phyloP scores from a whole-genome alignment of 2,113 vertebrate species.

The Cathartes aura region DNA sequence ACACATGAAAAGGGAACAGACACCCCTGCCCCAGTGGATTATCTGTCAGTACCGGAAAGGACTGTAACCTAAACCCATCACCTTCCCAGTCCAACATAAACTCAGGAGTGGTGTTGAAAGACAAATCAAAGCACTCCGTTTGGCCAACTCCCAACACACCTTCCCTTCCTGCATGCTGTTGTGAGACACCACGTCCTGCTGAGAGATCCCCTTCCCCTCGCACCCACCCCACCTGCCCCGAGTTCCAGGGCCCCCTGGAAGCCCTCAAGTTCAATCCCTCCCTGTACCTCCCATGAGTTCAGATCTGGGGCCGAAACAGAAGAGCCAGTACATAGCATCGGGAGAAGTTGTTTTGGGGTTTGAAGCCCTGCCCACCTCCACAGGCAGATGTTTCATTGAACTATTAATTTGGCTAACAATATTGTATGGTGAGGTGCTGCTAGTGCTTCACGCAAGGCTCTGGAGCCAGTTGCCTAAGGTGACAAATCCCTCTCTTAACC shows the following conservation, averaged over 20 bases:
- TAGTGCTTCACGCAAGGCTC: neutral
- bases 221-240: fast-evolving
- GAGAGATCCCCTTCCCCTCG: neutral
- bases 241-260: neutral
- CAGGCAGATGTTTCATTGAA: neutral
- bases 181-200: neutral
- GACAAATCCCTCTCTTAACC: neutral
- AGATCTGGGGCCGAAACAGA: neutral
- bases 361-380: neutral
- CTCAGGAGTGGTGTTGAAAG: neutral
- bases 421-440: neutral
- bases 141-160: neutral
- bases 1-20: neutral
- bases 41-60: neutral
- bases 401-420: neutral
- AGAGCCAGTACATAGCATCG: neutral
- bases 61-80: slow-evolving; percentile 10
- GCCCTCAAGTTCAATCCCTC: neutral
- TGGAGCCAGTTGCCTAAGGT: neutral
- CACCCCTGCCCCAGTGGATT: neutral
- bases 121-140: neutral
- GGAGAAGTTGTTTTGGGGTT: neutral
- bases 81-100: slow-evolving; percentile 3
- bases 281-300: neutral
- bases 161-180: neutral